phyloP scores from a whole-genome alignment of 1,140 invertebrate species.

The Oryctes rhinoceros region DNA sequence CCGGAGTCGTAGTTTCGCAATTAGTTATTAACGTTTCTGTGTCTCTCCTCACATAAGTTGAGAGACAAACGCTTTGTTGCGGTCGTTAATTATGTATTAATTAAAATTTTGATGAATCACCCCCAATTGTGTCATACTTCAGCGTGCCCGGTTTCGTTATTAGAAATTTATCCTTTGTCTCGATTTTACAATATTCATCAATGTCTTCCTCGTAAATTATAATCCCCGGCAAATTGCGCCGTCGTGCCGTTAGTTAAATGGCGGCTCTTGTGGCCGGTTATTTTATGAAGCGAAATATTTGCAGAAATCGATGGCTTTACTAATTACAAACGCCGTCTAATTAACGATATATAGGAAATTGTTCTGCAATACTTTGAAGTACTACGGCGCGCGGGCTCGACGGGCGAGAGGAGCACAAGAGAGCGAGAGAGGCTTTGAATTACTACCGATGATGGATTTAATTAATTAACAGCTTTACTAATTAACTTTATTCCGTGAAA shows the following conservation, averaged over 20 bases:
- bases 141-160: conserved; percentile 48
- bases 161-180: conserved; percentile 53
- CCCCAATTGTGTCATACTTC: conserved; percentile 53
- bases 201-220: conserved; percentile 50
- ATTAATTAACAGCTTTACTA: conserved; percentile 61
- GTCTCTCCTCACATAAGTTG: conserved; percentile 42
- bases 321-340: conserved; percentile 60
- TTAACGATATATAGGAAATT: conserved; percentile 62
- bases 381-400: conserved; percentile 36
- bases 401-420: not conserved
- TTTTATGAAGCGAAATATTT: conserved; percentile 57
- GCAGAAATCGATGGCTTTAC: conserved; percentile 58
- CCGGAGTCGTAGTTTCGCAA: conserved; percentile 42
- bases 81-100: conserved; percentile 55
- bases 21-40: conserved; percentile 42
- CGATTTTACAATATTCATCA: conserved; percentile 51
- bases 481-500: conserved; percentile 40
- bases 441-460: conserved; percentile 58
- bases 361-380: conserved; percentile 61
- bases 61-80: conserved; percentile 54
- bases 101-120: conserved; percentile 55
- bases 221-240: conserved; percentile 46
- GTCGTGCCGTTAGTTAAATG: conserved; percentile 42
- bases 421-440: conserved; percentile 50
- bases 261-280: conserved; percentile 47